Conservation (phyloP, 1,140 invertebrate species). For the Drosophila carrolli region DNA sequence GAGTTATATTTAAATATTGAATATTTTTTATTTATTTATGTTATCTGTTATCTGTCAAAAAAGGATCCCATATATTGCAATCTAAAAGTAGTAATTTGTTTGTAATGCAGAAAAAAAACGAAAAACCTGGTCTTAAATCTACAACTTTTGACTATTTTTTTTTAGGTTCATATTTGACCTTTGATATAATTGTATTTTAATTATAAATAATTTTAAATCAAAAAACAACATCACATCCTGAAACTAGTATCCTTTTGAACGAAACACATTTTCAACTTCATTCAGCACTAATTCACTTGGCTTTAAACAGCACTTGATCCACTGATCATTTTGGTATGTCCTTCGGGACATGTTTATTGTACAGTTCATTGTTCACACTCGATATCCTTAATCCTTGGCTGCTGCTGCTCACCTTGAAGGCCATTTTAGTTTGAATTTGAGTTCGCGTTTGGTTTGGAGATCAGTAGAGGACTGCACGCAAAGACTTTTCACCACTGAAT, state of each 20-base stretch:
- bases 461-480: slow-evolving; percentile 70
- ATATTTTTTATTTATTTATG: too few relatives aligned
- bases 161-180: not conserved
- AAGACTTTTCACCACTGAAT: slow-evolving; percentile 84
- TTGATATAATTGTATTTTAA: not conserved
- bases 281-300: slow-evolving; percentile 3
- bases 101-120: too few relatives aligned
- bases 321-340: slow-evolving; percentile 1
- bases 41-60: too few relatives aligned
- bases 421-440: slow-evolving; percentile 64
- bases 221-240: not conserved
- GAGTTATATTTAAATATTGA: too few relatives aligned
- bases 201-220: not conserved
- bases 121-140: too few relatives aligned
- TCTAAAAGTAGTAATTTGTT: too few relatives aligned
- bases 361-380: slow-evolving; percentile 36
- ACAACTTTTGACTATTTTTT: too few relatives aligned
- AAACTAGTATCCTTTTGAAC: slow-evolving; percentile 2
- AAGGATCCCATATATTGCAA: too few relatives aligned
- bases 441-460: slow-evolving; percentile 42
- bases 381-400: slow-evolving; percentile 65
- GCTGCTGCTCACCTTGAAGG: slow-evolving; percentile 77
- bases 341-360: slow-evolving; percentile 12
- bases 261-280: not conserved
- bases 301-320: slow-evolving; percentile 12